Percentiles rank a stretch among this genome's conserved stretches.
phyloP scores from a whole-genome alignment of 2,797 vertebrate species.

The Anguilla marmorata region DNA sequence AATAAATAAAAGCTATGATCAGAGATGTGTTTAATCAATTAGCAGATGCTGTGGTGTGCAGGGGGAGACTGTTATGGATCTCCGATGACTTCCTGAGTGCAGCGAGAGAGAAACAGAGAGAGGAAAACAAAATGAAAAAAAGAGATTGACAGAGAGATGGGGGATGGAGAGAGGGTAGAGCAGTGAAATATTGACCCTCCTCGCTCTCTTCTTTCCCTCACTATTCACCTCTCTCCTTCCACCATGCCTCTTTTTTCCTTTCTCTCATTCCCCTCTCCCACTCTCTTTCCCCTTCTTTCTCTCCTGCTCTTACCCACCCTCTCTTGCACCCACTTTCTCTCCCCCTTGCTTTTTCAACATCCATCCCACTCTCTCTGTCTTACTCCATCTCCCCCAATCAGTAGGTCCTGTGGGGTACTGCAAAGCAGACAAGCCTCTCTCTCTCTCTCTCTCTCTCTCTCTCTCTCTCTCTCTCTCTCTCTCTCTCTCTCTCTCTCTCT shows the following conservation, averaged over 20 bases:
- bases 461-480: not conserved
- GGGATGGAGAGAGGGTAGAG: not conserved
- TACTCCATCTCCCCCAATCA: not conserved
- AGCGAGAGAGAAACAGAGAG: not conserved
- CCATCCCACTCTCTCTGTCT: not conserved
- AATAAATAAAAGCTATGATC: not conserved
- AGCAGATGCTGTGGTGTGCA: not conserved
- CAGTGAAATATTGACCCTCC: slow-evolving; percentile 1
- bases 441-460: not conserved
- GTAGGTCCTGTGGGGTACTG: not conserved
- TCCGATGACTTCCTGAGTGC: slow-evolving; percentile 50
- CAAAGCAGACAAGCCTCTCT: not conserved
- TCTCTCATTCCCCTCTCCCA: not conserved
- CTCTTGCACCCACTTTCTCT: not conserved
- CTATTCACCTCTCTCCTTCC: not conserved
- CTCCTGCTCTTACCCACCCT: not conserved
- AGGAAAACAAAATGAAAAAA: not conserved
- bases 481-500: not conserved
- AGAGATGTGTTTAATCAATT: not conserved
- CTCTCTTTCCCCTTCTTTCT: not conserved
- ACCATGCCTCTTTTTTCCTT: not conserved
- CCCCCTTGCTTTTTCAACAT: not conserved
- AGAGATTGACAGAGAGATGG: not conserved
- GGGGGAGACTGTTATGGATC: slow-evolving; percentile 40
- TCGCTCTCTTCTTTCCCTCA: not conserved